Evolutionary conservation across 2,113 vertebrate genomes (phyloP), one percentile per base, ranked within the genome.

Genomic region (Platysternon megacephalum): DNA sequence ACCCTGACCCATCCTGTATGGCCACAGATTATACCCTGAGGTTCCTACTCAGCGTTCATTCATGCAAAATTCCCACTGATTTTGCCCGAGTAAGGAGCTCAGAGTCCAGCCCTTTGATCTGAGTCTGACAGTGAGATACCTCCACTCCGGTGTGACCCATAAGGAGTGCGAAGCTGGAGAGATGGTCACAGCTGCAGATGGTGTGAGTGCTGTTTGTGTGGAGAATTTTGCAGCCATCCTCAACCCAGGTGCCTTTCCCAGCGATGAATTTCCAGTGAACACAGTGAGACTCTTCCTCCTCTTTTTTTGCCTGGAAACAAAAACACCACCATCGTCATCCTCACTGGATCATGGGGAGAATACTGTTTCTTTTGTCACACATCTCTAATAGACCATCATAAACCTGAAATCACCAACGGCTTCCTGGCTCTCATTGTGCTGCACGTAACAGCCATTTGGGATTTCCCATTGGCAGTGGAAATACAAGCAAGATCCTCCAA

Each of bases 141-240:
- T 44, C 29, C 96, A 97, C 96, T 87, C 97, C 89, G 9, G 58
- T 68, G 14, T 97, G 97, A 87, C 98, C 98, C 96, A 98, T 14
- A 56, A 99, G 98, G 58, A 99, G 93, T 29, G 98, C 98, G 76
- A 99, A 99, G 26, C 98, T 98, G 83, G 98, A 99, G 11, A 99
- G 98, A 42, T 99, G 98, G 82, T 55, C 94, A 89, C 98, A 99
- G 91, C 97, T 96, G 97, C 99, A 99, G 7, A 87, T 78, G 1
- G 98, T 99, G 86, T 98, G 89, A 87, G 98, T 98, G 5, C 93
- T 90, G 24, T 97, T 87, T 12, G 97, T 93, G 82, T 32, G 13
- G 9, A 95, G 58, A 1, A 94, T 39, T 65, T 28, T 88, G 46
- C 99, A 99, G 79, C 98, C 98, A 1, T 98, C 84, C 0, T 68